Conservation (phyloP, 2,113 vertebrate species). For the Oncorhynchus clarkii region DNA sequence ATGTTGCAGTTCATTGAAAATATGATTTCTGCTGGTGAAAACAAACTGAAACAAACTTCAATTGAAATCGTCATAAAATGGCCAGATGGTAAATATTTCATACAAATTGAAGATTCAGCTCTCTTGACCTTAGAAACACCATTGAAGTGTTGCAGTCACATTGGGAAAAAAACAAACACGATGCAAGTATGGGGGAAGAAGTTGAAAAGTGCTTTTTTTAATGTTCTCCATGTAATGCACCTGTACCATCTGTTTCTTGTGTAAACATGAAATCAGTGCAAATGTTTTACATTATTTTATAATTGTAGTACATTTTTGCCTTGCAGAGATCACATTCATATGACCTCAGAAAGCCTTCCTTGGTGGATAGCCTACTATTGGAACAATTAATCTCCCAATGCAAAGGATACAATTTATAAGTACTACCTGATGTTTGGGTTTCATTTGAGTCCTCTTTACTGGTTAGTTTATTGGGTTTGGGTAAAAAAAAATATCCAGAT, state of each 20-base stretch:
- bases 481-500: not conserved
- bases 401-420: not conserved
- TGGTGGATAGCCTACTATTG: slow-evolving; percentile 29
- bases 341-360: slow-evolving; percentile 20
- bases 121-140: not conserved
- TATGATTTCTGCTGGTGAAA: not conserved
- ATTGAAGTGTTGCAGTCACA: not conserved
- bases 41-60: not conserved
- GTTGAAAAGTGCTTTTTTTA: slow-evolving; percentile 6
- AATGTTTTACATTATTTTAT: slow-evolving; percentile 47
- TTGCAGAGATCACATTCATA: slow-evolving; percentile 8
- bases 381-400: not conserved
- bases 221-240: slow-evolving; percentile 29
- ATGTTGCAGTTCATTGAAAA: slow-evolving; percentile 55
- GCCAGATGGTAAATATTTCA: not conserved
- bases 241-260: slow-evolving; percentile 37
- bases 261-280: slow-evolving; percentile 37
- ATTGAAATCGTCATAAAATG: slow-evolving; percentile 1
- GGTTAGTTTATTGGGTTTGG: not conserved
- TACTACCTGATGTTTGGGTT: slow-evolving; percentile 2
- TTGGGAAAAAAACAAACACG: slow-evolving; percentile 1
- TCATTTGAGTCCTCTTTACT: slow-evolving; percentile 10
- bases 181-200: slow-evolving; percentile 11
- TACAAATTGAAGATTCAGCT: not conserved
- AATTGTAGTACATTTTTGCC: slow-evolving; percentile 32